A percentile compares a stretch with the other conserved stretches of the same genome.
These are phyloP conservation scores for Pseudachorutes palmiensis DNA, from an alignment of 1,140 invertebrate genomes.

Conservation along the genomic window DNA sequence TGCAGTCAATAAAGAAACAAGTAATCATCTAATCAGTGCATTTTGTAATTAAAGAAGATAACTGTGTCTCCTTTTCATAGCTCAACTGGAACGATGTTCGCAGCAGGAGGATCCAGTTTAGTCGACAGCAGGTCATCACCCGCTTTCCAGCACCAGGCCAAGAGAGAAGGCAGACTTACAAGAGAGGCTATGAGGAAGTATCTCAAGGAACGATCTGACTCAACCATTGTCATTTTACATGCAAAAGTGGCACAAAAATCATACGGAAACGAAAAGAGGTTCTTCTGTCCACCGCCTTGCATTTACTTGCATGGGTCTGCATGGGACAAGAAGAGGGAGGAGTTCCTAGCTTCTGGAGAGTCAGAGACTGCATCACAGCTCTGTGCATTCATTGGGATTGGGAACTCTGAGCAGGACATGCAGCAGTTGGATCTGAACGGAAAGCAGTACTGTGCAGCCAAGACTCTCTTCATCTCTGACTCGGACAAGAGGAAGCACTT, in stretches of 20 bases:
- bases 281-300: conserved; percentile 64
- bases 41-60: too few species aligned
- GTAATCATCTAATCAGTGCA: too few species aligned
- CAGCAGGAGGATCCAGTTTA: too few species aligned
- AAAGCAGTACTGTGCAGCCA: conserved; percentile 62
- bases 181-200: conserved; percentile 55
- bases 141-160: too few species aligned
- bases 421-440: conserved; percentile 59
- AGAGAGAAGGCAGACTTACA: too few species aligned
- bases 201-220: conserved; percentile 50
- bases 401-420: conserved; percentile 58
- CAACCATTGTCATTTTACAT: conserved; percentile 56
- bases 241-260: conserved; percentile 63
- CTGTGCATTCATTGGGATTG: conserved; percentile 60
- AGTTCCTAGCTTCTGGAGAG: conserved; percentile 44
- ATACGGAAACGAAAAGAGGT: conserved; percentile 64
- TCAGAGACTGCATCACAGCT: conserved; percentile 48
- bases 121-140: too few species aligned
- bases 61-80: too few species aligned
- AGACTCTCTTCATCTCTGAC: conserved; percentile 62
- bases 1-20: too few species aligned
- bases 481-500: conserved; percentile 64
- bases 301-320: conserved; percentile 59
- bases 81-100: too few species aligned
- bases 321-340: conserved; percentile 53